Conservation (phyloP, 2,113 vertebrate species). For the Gobio gobio region DNA sequence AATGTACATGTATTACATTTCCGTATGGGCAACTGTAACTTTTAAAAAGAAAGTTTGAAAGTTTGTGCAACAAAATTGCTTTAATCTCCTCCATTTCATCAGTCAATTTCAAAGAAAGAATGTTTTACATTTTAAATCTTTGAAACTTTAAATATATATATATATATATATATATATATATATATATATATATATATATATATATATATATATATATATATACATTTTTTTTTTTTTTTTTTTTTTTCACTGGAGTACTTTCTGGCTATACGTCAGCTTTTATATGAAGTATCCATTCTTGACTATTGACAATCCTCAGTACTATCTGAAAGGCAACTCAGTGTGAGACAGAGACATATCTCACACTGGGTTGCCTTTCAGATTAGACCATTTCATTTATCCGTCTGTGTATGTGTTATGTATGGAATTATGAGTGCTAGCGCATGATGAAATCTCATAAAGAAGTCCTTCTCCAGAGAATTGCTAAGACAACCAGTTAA, state of each 20-base stretch:
- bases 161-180: too few species aligned
- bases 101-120: not conserved
- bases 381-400: not conserved
- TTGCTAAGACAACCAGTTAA: slow-evolving; percentile 12
- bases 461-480: not conserved
- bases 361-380: not conserved
- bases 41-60: not conserved
- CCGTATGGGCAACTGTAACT: not conserved
- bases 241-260: not conserved
- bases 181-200: too few species aligned
- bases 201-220: too few species aligned
- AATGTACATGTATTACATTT: too few species aligned
- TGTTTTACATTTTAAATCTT: not conserved
- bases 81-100: not conserved
- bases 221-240: too few species aligned
- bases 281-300: not conserved
- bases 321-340: too few species aligned
- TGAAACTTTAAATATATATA: not conserved
- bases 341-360: too few species aligned
- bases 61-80: not conserved
- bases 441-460: not conserved
- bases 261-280: not conserved
- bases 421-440: not conserved
- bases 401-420: not conserved
- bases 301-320: too few species aligned